These are phyloP conservation scores for Pissodes strobi DNA, from an alignment of 1,140 invertebrate species.

Conservation along the genomic window DNA sequence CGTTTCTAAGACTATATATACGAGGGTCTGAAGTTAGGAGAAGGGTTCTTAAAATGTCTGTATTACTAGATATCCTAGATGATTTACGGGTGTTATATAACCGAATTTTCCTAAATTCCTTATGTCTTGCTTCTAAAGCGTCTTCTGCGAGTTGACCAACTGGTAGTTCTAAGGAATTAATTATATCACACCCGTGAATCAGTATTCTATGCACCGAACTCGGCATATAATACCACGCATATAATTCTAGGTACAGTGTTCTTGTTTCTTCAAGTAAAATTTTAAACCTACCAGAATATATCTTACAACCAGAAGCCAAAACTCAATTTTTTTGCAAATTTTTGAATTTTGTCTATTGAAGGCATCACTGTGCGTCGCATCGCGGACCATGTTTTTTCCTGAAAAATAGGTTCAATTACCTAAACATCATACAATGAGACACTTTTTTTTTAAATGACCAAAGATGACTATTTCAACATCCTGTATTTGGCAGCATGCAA, in stretches of 20 bases:
- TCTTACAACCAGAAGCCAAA: conserved; percentile 22
- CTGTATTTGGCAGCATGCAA: too few relatives aligned
- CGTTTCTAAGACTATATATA: too few relatives aligned
- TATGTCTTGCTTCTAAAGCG: conserved; percentile 41
- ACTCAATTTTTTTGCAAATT: too few relatives aligned
- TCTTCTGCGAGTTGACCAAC: conserved; percentile 45
- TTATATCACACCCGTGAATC: conserved; percentile 46
- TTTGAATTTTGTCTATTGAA: too few relatives aligned
- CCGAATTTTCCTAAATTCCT: too few relatives aligned
- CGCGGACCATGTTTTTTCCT: too few relatives aligned
- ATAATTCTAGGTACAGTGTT: conserved; percentile 38
- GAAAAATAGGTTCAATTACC: too few relatives aligned
- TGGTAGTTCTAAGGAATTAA: conserved; percentile 29
- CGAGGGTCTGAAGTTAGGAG: not conserved
- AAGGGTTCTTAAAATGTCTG: not conserved
- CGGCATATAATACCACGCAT: conserved; percentile 49
- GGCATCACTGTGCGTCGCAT: too few relatives aligned
- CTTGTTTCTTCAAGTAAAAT: conserved; percentile 39
- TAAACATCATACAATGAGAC: too few relatives aligned
- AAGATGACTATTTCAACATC: too few relatives aligned
- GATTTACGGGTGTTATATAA: too few relatives aligned
- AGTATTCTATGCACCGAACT: conserved; percentile 49
- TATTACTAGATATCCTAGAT: not conserved
- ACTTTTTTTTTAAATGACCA: too few relatives aligned
- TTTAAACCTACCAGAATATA: conserved; percentile 35